phyloP scores from a whole-genome alignment of 2,888 invertebrate species.

The Andrena haemorrhoa region DNA sequence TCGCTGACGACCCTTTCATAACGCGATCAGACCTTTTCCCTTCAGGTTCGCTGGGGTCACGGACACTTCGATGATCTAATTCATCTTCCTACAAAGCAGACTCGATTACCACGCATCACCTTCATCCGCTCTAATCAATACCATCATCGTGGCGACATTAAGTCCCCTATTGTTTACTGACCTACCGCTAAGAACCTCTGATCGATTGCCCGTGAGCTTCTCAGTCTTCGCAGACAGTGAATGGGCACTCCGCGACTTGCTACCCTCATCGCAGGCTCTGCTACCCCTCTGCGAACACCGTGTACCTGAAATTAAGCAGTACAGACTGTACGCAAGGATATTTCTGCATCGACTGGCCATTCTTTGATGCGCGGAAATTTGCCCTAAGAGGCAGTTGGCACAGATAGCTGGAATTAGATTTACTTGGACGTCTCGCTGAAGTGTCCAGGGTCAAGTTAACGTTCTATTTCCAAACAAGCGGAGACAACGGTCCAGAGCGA shows the following conservation, averaged over 20 bases:
- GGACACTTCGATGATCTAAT: conserved; percentile 25
- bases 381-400: too few species aligned
- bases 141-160: conserved; percentile 6
- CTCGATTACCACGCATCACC: conserved; percentile 24
- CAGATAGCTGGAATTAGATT: background rate
- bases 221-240: background rate
- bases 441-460: background rate
- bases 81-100: background rate
- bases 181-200: conserved; percentile 32
- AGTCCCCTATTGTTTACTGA: conserved; percentile 27
- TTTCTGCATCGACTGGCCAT: too few species aligned
- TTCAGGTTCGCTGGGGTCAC: conserved; percentile 36
- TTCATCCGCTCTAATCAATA: conserved; percentile 44
- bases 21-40: conserved; percentile 34
- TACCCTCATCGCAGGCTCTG: too few species aligned
- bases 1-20: conserved; percentile 37
- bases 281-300: too few species aligned
- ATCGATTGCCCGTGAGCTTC: conserved; percentile 42
- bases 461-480: background rate
- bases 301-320: too few species aligned
- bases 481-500: background rate
- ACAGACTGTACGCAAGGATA: too few species aligned
- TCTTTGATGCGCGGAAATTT: too few species aligned
- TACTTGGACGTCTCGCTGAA: background rate
- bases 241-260: conserved; percentile 3